A percentile compares a stretch with the other conserved stretches of the same genome.
phyloP scores from a whole-genome alignment of 2,113 vertebrate genomes.

The Gopherus evgoodei region DNA sequence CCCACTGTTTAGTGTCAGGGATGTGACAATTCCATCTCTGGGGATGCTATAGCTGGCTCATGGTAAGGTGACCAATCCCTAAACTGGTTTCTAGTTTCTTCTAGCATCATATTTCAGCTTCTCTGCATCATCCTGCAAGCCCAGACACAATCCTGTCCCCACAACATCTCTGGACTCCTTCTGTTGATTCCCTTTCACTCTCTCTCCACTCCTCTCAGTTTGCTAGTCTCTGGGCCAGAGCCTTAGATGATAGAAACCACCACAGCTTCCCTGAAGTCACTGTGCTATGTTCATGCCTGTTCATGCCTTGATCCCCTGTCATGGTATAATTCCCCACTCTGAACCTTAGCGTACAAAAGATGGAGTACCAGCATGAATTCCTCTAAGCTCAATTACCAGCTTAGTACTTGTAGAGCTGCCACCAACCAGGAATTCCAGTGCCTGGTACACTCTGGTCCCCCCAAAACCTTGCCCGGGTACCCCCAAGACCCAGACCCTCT shows the following conservation, averaged over 20 bases:
- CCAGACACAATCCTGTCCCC: rapidly evolving
- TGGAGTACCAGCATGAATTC: too few relatives aligned
- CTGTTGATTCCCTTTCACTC: neutral
- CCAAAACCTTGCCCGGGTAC: too few relatives aligned
- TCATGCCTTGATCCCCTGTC: neutral
- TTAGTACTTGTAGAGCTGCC: too few relatives aligned
- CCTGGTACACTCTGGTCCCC: too few relatives aligned
- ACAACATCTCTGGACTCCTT: rapidly evolving
- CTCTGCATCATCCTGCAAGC: neutral
- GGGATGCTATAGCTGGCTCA: neutral
- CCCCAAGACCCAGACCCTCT: too few relatives aligned
- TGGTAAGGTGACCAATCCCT: neutral
- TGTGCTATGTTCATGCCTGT: neutral
- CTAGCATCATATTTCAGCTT: neutral
- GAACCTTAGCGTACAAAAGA: too few relatives aligned
- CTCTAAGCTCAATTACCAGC: too few relatives aligned
- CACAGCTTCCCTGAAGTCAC: neutral
- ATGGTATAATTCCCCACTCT: too few relatives aligned
- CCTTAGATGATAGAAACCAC: neutral
- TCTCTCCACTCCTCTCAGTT: rapidly evolving
- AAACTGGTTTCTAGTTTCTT: neutral
- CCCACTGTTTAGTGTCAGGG: neutral
- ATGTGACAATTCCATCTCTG: neutral
- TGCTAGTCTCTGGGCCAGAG: rapidly evolving
- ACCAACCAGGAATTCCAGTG: too few relatives aligned